Percentiles rank a stretch among this genome's conserved stretches.
Conservation (phyloP, 2,113 vertebrate species). For the Aegotheles bennettii region DNA sequence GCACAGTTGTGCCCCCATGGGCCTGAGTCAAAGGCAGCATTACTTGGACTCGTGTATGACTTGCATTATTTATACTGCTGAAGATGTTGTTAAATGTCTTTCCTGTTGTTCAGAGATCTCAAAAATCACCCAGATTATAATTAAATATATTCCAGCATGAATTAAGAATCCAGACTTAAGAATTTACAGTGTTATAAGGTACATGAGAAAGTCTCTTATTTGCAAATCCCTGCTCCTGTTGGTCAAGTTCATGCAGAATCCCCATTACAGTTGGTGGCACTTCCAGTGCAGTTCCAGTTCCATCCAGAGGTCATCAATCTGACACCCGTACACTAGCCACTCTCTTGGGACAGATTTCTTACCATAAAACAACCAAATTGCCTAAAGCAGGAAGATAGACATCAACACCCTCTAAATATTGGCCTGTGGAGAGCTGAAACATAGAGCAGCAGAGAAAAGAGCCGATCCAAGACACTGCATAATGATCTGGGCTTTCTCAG, state of each 20-base stretch:
- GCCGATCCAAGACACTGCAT: background rate
- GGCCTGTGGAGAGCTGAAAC: background rate
- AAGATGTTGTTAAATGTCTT: background rate
- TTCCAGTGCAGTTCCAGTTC: background rate
- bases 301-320: background rate
- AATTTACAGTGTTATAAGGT: background rate
- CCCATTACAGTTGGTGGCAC: background rate
- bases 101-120: background rate
- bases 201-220: background rate
- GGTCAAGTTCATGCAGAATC: background rate
- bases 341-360: background rate
- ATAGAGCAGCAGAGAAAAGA: background rate
- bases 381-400: background rate
- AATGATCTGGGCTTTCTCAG: background rate
- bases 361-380: background rate
- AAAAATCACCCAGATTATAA: background rate
- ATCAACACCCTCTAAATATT: background rate
- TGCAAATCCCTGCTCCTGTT: background rate
- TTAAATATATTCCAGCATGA: background rate
- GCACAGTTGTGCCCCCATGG: background rate
- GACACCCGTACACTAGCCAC: accelerated
- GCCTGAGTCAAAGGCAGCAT: background rate
- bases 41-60: background rate
- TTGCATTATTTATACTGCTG: background rate
- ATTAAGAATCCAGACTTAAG: background rate